phyloP scores from a whole-genome alignment of 2,113 vertebrate species.

The Orthonyx spaldingii region DNA sequence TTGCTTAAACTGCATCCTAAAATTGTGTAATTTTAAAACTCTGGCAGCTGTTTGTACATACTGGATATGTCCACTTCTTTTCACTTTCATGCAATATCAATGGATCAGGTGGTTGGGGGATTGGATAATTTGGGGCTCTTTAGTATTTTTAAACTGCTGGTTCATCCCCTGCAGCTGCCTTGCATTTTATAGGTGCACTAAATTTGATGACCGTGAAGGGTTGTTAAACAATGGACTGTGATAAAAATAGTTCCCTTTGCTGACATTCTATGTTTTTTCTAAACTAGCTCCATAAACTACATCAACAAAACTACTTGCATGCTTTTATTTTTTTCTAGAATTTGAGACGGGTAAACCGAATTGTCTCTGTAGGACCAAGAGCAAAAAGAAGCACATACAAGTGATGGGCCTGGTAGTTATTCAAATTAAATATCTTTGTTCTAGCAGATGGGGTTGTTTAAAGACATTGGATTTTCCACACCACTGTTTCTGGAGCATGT shows the following conservation, averaged over 20 bases:
- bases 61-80: background rate
- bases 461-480: background rate
- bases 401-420: background rate
- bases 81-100: background rate
- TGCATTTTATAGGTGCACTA: constrained; percentile 71
- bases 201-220: constrained; percentile 71
- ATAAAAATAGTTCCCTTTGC: constrained; percentile 75
- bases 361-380: background rate
- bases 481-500: background rate
- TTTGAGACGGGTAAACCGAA: constrained; percentile 16
- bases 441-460: background rate
- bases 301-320: constrained; percentile 42
- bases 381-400: background rate
- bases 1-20: background rate
- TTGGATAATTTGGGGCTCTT: constrained; percentile 48
- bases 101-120: background rate
- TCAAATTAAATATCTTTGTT: background rate
- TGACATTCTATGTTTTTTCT: constrained; percentile 63
- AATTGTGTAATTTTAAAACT: background rate
- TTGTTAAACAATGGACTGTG: constrained; percentile 69
- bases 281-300: constrained; percentile 63
- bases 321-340: background rate
- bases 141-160: constrained; percentile 67
- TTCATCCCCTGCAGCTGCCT: constrained; percentile 59
- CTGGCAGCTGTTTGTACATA: background rate